phyloP scores from a whole-genome alignment of 2,797 vertebrate genomes.

The Danio aesculapii region DNA sequence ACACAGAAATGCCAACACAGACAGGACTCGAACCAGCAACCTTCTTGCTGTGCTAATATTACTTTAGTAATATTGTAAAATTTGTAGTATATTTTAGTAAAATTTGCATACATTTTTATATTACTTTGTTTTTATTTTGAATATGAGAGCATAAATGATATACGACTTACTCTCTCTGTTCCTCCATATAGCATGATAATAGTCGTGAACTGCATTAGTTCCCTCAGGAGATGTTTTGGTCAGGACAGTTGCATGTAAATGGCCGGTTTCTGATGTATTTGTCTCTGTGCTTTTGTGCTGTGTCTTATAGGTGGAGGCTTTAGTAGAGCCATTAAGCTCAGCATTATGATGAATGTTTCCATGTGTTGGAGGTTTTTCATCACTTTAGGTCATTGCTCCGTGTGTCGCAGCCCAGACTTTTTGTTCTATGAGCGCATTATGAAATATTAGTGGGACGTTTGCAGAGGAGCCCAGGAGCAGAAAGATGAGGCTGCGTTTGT shows the following conservation, averaged over 20 bases:
- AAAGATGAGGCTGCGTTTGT: neutral
- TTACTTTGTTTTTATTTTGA: no score
- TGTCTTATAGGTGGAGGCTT: conserved; percentile 23
- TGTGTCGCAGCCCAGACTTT: conserved; percentile 9
- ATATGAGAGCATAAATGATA: no score
- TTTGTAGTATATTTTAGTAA: no score
- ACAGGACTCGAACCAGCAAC: no score
- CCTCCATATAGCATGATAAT: no score
- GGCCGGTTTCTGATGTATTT: conserved; percentile 9
- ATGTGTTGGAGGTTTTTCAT: conserved; percentile 31
- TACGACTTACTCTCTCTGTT: no score
- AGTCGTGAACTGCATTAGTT: neutral
- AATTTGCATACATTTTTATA: no score
- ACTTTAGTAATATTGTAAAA: no score
- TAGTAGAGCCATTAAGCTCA: conserved; percentile 19
- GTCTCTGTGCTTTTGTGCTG: neutral
- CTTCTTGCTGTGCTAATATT: no score
- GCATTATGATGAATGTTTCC: conserved; percentile 41
- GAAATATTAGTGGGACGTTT: conserved; percentile 48
- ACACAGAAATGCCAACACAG: no score
- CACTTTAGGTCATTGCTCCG: neutral
- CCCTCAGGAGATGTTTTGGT: conserved; percentile 2
- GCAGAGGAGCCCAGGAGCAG: conserved; percentile 15
- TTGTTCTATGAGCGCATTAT: conserved; percentile 31
- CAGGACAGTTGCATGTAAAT: neutral